phyloP scores from a whole-genome alignment of 2,888 invertebrate species.

The Holacanthella duospinosa region DNA sequence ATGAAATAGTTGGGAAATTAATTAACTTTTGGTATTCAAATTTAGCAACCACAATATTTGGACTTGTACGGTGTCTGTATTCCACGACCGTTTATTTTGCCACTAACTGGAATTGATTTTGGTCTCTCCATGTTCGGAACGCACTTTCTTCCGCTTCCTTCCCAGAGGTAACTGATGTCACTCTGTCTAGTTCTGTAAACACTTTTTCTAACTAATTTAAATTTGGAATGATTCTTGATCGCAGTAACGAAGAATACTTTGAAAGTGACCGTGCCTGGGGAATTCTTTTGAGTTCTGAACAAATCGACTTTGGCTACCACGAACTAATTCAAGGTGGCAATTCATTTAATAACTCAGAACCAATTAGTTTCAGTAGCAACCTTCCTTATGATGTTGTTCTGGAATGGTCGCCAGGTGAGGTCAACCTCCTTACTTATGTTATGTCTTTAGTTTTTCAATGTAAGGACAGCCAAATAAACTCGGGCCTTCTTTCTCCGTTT shows the following conservation, averaged over 20 bases:
- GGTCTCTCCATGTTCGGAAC: slow-evolving; percentile 17
- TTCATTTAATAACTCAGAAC: not conserved
- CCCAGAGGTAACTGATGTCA: slow-evolving; percentile 14
- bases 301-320: slow-evolving; percentile 23
- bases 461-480: too few species aligned
- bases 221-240: not conserved
- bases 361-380: slow-evolving; percentile 16
- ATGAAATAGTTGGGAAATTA: too few species aligned
- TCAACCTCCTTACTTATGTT: too few species aligned
- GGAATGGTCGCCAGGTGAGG: slow-evolving; percentile 27
- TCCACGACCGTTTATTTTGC: slow-evolving; percentile 20
- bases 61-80: slow-evolving; percentile 27
- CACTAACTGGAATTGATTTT: slow-evolving; percentile 17
- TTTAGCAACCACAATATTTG: slow-evolving; percentile 21
- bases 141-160: slow-evolving; percentile 20
- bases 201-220: not conserved
- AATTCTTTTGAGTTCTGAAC: slow-evolving; percentile 17
- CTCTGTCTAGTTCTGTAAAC: not conserved
- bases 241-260: slow-evolving; percentile 22
- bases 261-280: slow-evolving; percentile 19
- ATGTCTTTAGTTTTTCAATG: too few species aligned
- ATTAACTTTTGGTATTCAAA: not conserved
- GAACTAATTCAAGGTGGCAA: not conserved
- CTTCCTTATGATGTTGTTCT: slow-evolving; percentile 26
- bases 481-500: too few species aligned